Conservation (phyloP, 2,888 invertebrate species). For the Deroplatys truncata region DNA sequence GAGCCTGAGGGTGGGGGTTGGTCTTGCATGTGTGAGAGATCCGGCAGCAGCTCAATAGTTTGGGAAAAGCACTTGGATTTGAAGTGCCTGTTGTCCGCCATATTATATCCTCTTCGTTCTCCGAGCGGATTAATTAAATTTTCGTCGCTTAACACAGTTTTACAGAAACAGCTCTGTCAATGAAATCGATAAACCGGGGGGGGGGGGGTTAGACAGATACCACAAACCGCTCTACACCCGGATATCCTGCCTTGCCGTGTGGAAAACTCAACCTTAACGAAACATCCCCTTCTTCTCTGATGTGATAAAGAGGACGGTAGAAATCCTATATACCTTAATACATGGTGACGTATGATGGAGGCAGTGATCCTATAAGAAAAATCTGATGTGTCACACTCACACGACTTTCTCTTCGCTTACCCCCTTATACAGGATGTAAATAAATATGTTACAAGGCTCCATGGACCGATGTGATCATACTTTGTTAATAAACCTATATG, state of each 20-base stretch:
- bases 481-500: too few relatives aligned
- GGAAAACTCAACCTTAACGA: not conserved
- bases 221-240: not conserved
- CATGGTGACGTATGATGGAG: too few relatives aligned
- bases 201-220: not conserved
- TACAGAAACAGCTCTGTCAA: not conserved
- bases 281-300: not conserved
- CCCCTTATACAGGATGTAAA: too few relatives aligned
- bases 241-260: not conserved
- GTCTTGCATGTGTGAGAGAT: not conserved
- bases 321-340: too few relatives aligned
- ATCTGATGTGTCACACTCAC: too few relatives aligned
- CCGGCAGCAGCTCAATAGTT: not conserved
- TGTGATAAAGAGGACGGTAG: not conserved
- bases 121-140: not conserved
- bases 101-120: not conserved
- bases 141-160: not conserved
- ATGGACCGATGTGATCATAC: too few relatives aligned
- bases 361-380: too few relatives aligned
- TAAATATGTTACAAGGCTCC: too few relatives aligned
- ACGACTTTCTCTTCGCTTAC: too few relatives aligned
- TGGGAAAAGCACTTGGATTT: not conserved
- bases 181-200: not conserved
- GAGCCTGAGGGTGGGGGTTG: not conserved
- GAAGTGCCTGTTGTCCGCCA: not conserved